Conservation (phyloP, 2,888 invertebrate genomes). For the Pristionchus maxplancki region DNA sequence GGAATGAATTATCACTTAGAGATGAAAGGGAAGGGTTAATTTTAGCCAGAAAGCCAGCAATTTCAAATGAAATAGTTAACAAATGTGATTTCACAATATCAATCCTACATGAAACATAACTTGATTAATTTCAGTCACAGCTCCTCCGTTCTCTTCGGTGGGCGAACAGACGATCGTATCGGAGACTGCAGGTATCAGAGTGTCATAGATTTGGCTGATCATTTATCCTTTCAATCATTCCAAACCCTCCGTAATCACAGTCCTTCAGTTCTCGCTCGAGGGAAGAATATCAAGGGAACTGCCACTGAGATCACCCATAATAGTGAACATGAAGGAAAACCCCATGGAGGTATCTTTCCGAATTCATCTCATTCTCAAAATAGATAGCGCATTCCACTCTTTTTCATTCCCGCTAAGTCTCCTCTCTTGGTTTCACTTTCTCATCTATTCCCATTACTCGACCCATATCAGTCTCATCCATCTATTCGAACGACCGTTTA, state of each 20-base stretch:
- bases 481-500: conserved; percentile 31
- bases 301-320: conserved; percentile 51
- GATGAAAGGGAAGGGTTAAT: not conserved
- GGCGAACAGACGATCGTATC: conserved; percentile 65
- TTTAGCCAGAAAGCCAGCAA: too few relatives aligned
- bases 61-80: too few relatives aligned
- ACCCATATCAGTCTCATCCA: conserved; percentile 36
- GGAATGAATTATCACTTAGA: not conserved
- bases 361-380: not conserved
- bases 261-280: not conserved
- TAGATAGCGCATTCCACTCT: not conserved
- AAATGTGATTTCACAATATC: too few relatives aligned
- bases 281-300: conserved; percentile 42
- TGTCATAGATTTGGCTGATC: not conserved
- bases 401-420: not conserved
- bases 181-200: conserved; percentile 7
- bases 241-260: too few relatives aligned
- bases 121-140: conserved; percentile 60
- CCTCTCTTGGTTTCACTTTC: not conserved
- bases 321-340: conserved; percentile 13
- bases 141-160: conserved; percentile 63
- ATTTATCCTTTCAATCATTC: too few relatives aligned
- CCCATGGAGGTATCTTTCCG: conserved; percentile 25
- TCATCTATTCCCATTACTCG: conserved; percentile 22
- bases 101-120: not conserved